A percentile compares a stretch with the other conserved stretches of the same genome.
Conservation (phyloP, 1,140 invertebrate species). For the Tetramorium alpestre region DNA sequence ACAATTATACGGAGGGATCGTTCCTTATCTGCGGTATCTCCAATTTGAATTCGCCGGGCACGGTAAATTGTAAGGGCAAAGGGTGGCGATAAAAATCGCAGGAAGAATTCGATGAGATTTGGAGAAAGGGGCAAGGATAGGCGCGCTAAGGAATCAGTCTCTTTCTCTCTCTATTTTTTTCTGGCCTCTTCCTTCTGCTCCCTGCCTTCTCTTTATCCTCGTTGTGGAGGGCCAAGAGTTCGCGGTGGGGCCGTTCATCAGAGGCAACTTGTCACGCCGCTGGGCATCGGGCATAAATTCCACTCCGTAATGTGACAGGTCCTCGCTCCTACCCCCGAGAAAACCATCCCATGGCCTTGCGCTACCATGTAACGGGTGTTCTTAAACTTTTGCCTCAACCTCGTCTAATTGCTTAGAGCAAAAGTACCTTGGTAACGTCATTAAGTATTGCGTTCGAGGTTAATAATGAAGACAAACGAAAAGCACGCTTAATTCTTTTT, state of each 20-base stretch:
- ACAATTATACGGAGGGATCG: neutral
- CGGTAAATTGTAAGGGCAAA: slow-evolving; percentile 40
- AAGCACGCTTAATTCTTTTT: neutral
- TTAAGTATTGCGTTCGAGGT: neutral
- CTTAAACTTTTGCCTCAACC: slow-evolving; percentile 55
- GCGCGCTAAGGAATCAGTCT: slow-evolving; percentile 34
- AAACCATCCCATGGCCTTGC: slow-evolving; percentile 71
- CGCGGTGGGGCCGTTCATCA: slow-evolving; percentile 85
- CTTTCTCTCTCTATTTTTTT: slow-evolving; percentile 6
- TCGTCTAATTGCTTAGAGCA: neutral
- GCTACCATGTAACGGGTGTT: slow-evolving; percentile 80
- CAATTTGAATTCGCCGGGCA: slow-evolving; percentile 29
- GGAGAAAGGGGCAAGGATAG: slow-evolving; percentile 60
- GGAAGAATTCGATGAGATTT: slow-evolving; percentile 65
- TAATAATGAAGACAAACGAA: neutral
- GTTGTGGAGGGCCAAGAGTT: slow-evolving; percentile 83
- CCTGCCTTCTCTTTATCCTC: slow-evolving; percentile 61
- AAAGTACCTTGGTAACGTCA: neutral
- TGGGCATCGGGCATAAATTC: slow-evolving; percentile 86
- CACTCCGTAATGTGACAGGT: slow-evolving; percentile 85
- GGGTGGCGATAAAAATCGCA: slow-evolving; percentile 43
- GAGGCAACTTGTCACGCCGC: slow-evolving; percentile 86
- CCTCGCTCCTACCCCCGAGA: slow-evolving; percentile 80
- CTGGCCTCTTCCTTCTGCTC: slow-evolving; percentile 7
- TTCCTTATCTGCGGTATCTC: slow-evolving; percentile 3